Percentiles rank a stretch among this genome's conserved stretches.
Conservation (phyloP, 2,888 invertebrate species). For the Ectobius pallidus region DNA sequence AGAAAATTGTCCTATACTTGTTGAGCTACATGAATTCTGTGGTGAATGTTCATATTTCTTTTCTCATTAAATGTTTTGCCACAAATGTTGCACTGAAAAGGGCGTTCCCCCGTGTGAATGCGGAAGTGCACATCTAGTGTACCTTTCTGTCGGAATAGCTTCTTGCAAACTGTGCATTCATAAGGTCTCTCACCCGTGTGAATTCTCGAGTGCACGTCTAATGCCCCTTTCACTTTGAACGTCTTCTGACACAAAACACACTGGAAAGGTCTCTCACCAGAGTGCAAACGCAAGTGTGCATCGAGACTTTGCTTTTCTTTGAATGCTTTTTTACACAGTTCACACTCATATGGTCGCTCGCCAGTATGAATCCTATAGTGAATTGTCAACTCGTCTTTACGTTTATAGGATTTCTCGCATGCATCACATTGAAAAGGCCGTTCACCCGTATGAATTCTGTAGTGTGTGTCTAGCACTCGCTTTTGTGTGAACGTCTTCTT, state of each 20-base stretch:
- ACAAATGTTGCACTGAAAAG: neutral
- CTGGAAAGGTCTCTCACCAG: constrained; percentile 11
- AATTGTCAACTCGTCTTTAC: neutral
- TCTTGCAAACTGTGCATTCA: neutral
- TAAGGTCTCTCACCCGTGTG: neutral
- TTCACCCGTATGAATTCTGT: constrained; percentile 2
- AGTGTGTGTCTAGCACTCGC: neutral
- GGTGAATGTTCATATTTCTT: neutral
- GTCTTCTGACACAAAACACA: constrained; percentile 6
- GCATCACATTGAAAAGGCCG: neutral
- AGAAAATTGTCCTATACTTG: no score
- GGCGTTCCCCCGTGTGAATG: neutral
- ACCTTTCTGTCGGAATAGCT: neutral
- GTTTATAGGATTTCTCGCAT: neutral
- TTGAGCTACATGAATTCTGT: no score
- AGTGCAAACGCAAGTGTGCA: neutral
- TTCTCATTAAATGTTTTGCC: neutral
- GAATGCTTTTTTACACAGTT: constrained; percentile 1
- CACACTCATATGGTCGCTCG: neutral
- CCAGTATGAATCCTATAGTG: constrained; percentile 1
- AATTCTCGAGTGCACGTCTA: neutral
- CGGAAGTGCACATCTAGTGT: neutral
- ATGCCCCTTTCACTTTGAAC: neutral
- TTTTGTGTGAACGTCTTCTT: constrained; percentile 31
- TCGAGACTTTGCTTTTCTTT: neutral